These are phyloP conservation scores for Pseudoatta argentina DNA, from an alignment of 1,140 invertebrate genomes.

Conservation along the genomic window DNA sequence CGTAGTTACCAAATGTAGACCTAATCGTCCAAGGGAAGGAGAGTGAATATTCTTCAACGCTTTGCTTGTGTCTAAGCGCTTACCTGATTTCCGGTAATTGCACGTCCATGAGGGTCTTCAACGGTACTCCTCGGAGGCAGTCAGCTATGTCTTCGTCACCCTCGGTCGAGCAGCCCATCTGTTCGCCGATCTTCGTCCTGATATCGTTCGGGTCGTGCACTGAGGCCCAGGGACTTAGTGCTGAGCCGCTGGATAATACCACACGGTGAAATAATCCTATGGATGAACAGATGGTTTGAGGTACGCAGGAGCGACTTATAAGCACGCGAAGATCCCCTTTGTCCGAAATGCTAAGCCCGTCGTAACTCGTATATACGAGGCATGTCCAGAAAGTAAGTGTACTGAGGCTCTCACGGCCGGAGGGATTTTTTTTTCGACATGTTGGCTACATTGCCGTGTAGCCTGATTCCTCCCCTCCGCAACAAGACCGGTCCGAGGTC, in stretches of 20 bases:
- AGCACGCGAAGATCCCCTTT: neutral
- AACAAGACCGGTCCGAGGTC: too few relatives aligned
- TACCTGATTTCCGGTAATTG: slow-evolving; percentile 89
- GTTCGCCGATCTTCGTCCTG: slow-evolving; percentile 90
- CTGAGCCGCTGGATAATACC: slow-evolving; percentile 95
- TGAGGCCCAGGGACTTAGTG: slow-evolving; percentile 93
- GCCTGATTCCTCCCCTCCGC: too few relatives aligned
- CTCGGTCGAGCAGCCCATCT: slow-evolving; percentile 88
- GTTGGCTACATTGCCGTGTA: too few relatives aligned
- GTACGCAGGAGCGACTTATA: neutral
- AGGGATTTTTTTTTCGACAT: too few relatives aligned
- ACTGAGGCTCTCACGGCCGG: too few relatives aligned
- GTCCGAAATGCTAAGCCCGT: neutral
- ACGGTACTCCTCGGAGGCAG: slow-evolving; percentile 88
- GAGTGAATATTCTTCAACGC: neutral
- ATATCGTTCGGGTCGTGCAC: slow-evolving; percentile 91
- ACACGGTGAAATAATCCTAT: slow-evolving; percentile 94
- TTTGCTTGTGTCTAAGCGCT: neutral
- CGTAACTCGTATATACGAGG: neutral
- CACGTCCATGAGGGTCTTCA: slow-evolving; percentile 88
- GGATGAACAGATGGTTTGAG: slow-evolving; percentile 73
- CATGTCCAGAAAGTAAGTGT: too few relatives aligned
- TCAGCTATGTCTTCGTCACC: slow-evolving; percentile 86
- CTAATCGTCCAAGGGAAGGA: neutral
- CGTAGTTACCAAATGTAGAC: neutral